Conservation (phyloP, 2,797 vertebrate species). For the Poeciliopsis turneri region DNA sequence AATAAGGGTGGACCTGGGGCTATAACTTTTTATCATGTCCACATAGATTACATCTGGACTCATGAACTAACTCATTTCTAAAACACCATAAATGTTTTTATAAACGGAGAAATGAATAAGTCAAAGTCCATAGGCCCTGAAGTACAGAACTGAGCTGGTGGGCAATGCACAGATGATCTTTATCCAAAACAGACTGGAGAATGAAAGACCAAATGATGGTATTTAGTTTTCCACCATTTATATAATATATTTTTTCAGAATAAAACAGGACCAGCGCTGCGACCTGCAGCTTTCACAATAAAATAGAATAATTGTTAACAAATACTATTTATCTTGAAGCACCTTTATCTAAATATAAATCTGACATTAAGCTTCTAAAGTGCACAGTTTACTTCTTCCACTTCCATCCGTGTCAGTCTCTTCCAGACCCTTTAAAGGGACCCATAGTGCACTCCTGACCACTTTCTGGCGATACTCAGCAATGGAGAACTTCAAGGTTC, state of each 20-base stretch:
- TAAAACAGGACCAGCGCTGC: not conserved
- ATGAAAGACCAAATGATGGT: not conserved
- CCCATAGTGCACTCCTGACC: too few relatives aligned
- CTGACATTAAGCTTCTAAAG: too few relatives aligned
- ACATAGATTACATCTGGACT: not conserved
- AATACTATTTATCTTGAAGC: too few relatives aligned
- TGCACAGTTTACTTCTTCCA: too few relatives aligned
- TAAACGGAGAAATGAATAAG: not conserved
- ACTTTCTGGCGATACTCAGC: too few relatives aligned
- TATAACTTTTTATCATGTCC: not conserved
- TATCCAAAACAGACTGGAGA: not conserved
- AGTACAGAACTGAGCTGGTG: not conserved
- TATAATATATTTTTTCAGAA: not conserved
- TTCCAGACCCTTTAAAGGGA: too few relatives aligned
- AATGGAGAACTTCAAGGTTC: too few relatives aligned
- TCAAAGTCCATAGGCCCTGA: not conserved
- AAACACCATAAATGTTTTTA: not conserved
- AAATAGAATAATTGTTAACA: too few relatives aligned
- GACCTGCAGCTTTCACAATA: too few relatives aligned
- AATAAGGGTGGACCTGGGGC: not conserved
- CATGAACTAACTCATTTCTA: not conserved
- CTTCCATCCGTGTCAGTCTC: too few relatives aligned
- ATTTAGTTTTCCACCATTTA: not conserved
- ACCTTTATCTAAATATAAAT: too few relatives aligned
- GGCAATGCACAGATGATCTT: not conserved